Evolutionary conservation across 2,113 vertebrate genomes (phyloP).

Genomic region (Malurus elegans): DNA sequence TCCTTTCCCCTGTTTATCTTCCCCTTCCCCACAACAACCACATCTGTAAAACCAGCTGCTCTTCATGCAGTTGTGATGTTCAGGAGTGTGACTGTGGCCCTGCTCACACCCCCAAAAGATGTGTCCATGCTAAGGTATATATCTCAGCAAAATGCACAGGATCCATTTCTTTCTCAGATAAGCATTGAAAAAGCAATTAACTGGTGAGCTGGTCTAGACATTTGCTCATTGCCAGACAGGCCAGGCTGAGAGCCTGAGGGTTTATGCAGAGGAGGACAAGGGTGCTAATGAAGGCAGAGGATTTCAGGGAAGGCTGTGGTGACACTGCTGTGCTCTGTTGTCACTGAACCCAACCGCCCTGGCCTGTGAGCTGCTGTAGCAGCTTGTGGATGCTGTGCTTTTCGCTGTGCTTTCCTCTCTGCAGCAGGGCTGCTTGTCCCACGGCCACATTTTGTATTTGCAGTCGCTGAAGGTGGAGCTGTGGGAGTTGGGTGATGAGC

Average conservation of each 20-base stretch:
- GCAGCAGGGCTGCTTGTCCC: not conserved
- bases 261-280: not conserved
- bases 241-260: not conserved
- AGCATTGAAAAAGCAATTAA: not conserved
- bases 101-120: not conserved
- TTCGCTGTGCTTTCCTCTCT: not conserved
- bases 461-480: not conserved
- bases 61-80: not conserved
- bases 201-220: not conserved
- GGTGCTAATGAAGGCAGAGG: not conserved
- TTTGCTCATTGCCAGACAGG: not conserved
- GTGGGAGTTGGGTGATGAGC: not conserved
- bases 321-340: not conserved
- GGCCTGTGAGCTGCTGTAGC: not conserved
- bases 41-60: not conserved
- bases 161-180: not conserved
- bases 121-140: not conserved
- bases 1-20: not conserved
- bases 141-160: accelerated
- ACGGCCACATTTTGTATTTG: not conserved
- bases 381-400: not conserved
- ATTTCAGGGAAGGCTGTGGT: not conserved
- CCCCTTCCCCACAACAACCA: not conserved
- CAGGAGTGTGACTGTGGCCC: not conserved
- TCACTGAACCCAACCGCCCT: too few relatives aligned